Evolutionary conservation across 1,140 invertebrate genomes (phyloP), one percentile per base, ranked within the genome.

Genomic region (Drosophila erecta): DNA sequence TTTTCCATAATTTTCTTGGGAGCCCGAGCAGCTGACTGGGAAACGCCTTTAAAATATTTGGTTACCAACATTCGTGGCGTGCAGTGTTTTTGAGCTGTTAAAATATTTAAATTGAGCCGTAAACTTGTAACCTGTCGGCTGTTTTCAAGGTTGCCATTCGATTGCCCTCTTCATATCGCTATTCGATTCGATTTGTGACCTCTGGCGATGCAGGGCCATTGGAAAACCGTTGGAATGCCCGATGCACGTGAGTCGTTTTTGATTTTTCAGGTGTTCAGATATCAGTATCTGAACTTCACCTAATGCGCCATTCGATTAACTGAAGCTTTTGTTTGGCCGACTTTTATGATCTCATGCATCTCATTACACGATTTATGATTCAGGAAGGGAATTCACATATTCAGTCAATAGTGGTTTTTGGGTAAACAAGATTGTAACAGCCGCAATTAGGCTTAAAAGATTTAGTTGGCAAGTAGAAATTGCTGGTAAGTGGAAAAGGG

Each of bases 61-160:
- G 54, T 46, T 20, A 22, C 37, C 15, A 37, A 67, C 46, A 43
- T 15, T 27, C 41, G 35, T 70, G 46, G 66, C 66, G 43, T 70
- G 66, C 41, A 69, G 33, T 56, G 62, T 20, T 38, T 46, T 35
- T 11, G 57, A 38, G 43, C 64, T 81, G 44, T 81, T 85, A 72
- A 85, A 85, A 85, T 87, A 85, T 85, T 85, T 55, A 85, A 85
- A 85, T 85, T 71, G 78, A 87, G 74, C 60, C 59, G 69, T 85
- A 81, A 81, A 81, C 60, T 75, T 81, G 81, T 87, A 87, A 85
- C 56, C 53, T 75, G 72, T 72, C 81, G 81, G 78, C 78, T 87
- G 81, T 81, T 75, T 81, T 65, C 83, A 85, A 85, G 81, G 81
- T 87, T 67, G 74, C 4, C 41, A 37, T 27, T 70, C 64, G 60